Base-by-base conservation (phyloP, 2,113 vertebrate species). In the Plestiodon gilberti region DNA sequence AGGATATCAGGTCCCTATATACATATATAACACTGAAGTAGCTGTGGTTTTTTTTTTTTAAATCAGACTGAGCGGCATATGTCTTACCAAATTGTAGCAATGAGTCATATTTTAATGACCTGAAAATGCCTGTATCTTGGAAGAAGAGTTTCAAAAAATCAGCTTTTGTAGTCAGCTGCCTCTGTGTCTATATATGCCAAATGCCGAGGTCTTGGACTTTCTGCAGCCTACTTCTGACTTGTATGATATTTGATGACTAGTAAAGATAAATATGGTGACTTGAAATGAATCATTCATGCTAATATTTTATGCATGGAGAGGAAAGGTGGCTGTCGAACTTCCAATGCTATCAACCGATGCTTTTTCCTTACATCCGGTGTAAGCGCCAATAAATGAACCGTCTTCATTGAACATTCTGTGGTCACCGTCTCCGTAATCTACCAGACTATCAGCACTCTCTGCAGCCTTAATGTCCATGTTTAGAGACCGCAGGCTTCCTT, bases 331-430 rank as follows among this genome's bases (percentile, higher is more conserved):
- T 0, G 94, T 92, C 14, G 96, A 95, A 73, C 96, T 96, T 88
- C 96, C 97, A 92, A 97, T 99, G 96, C 98, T 97, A 95, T 99
- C 98, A 48, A 96, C 94, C 2, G 98, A 97, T 86, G 88, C 96
- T 93, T 98, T 98, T 88, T 98, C 98, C 94, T 98, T 99, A 70
- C 96, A 96, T 78, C 97, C 98, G 0, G 97, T 95, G 3, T 99
- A 99, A 94, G 98, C 98, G 7, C 99, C 99, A 83, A 99, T 99
- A 89, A 99, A 99, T 18, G 98, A 99, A 70, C 99, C 99, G 20
- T 99, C 99, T 96, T 99, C 99, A 62, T 97, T 98, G 96, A 99
- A 99, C 89, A 99, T 97, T 70, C 91, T 97, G 1, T 99, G 98
- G 92, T 98, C 98, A 1, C 98, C 97, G 40, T 97, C 98, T 55